Conservation (phyloP, 2,113 vertebrate species). For the Ictalurus furcatus region DNA sequence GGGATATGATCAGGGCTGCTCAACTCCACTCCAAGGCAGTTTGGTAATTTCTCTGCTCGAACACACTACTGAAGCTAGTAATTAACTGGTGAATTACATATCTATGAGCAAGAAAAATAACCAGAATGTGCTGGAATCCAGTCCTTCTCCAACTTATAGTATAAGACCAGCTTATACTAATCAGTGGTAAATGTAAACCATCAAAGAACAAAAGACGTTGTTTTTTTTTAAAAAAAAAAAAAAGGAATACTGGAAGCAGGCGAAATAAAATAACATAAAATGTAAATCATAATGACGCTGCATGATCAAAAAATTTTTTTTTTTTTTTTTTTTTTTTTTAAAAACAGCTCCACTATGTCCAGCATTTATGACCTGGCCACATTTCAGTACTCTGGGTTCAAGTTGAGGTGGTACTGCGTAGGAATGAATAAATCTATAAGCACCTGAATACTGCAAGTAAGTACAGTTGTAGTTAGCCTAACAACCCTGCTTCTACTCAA, state of each 20-base stretch:
- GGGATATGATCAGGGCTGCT: neutral
- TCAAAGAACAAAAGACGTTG: constrained; percentile 20
- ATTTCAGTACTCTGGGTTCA: constrained; percentile 24
- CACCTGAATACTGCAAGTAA: constrained; percentile 48
- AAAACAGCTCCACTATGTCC: constrained; percentile 32
- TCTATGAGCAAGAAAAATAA: neutral
- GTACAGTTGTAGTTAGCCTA: constrained; percentile 56
- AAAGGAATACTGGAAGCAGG: constrained; percentile 34
- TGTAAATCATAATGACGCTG: constrained; percentile 24
- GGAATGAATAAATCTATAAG: constrained; percentile 18
- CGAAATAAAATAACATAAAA: constrained; percentile 25
- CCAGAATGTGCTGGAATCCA: neutral
- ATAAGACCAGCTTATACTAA: constrained; percentile 55
- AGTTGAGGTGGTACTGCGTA: constrained; percentile 18
- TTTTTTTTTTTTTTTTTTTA: too few species aligned
- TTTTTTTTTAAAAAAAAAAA: constrained; percentile 14
- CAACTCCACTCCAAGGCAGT: neutral
- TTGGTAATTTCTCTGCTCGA: neutral
- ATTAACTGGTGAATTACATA: neutral
- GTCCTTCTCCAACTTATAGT: neutral
- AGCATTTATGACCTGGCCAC: constrained; percentile 47
- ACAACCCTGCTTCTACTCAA: constrained; percentile 60
- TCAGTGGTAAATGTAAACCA: constrained; percentile 45
- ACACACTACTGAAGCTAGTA: neutral
- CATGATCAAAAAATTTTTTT: too few species aligned